Evolutionary conservation across 92 coral and sea anemone genomes (phyloP).

Genomic region (Epizoanthus rinbou): DNA sequence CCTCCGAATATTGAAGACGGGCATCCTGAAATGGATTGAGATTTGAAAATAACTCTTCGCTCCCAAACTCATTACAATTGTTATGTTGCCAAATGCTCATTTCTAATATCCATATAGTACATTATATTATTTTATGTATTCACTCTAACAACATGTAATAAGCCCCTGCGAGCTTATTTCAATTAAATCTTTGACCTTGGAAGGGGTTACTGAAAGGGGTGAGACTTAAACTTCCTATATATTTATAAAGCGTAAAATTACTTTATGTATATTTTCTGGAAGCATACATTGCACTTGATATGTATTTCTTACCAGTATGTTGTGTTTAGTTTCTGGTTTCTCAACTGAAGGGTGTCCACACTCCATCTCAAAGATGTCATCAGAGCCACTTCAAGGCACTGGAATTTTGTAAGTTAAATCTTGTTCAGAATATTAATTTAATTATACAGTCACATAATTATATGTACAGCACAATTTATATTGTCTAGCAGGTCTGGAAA

Average conservation of each 20-base stretch:
- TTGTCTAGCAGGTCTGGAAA: too few species aligned
- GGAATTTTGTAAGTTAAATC: neutral
- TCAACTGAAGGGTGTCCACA: conserved; percentile 69
- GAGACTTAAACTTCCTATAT: too few species aligned
- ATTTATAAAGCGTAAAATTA: too few species aligned
- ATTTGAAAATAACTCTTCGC: neutral
- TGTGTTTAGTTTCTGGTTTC: conserved; percentile 66
- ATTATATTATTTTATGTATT: too few species aligned
- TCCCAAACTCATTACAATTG: neutral
- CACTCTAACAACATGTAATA: too few species aligned
- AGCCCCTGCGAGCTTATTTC: too few species aligned
- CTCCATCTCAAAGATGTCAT: conserved; percentile 73
- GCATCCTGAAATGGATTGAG: conserved; percentile 55
- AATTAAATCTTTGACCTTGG: too few species aligned
- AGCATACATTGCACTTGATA: neutral
- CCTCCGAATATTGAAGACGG: conserved; percentile 74
- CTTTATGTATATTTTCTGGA: neutral
- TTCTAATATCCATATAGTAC: too few species aligned
- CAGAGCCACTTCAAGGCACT: conserved; percentile 73
- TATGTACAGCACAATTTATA: too few species aligned
- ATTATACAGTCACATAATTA: too few species aligned
- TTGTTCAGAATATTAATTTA: too few species aligned
- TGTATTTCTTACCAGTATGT: conserved; percentile 63
- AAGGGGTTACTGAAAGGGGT: too few species aligned
- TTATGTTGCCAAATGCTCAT: neutral